Conservation (phyloP, 2,797 vertebrate species). For the Spinibarbus caldwelli region DNA sequence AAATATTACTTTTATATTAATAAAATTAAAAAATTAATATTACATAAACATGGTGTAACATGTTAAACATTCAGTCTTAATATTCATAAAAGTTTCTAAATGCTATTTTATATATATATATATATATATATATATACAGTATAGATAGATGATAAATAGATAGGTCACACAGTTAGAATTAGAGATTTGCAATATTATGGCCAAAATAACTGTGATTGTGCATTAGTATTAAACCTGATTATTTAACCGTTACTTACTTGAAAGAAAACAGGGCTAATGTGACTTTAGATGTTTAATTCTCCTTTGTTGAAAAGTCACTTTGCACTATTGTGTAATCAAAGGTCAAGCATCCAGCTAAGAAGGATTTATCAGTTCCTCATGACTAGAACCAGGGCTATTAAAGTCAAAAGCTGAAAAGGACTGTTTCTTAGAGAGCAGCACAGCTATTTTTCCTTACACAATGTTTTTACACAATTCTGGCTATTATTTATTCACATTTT, state of each 20-base stretch:
- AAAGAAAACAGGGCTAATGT: constrained; percentile 6
- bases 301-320: constrained; percentile 35
- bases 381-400: constrained; percentile 41
- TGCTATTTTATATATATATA: no score
- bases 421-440: neutral
- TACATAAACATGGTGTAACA: no score
- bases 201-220: neutral
- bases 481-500: neutral
- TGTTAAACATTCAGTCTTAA: no score
- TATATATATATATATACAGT: no score
- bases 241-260: neutral
- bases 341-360: constrained; percentile 39
- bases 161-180: neutral
- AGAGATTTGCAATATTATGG: neutral
- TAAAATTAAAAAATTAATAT: no score
- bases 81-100: no score
- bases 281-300: constrained; percentile 24
- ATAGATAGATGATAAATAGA: no score
- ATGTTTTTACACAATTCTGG: constrained; percentile 16
- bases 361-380: constrained; percentile 56
- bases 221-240: neutral
- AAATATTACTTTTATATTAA: no score
- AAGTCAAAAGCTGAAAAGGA: constrained; percentile 38
- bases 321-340: constrained; percentile 44
- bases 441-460: neutral